Percentiles rank a stretch among this genome's conserved stretches.
Conservation (phyloP, 2,113 vertebrate genomes). For the Heloderma charlesbogerti region DNA sequence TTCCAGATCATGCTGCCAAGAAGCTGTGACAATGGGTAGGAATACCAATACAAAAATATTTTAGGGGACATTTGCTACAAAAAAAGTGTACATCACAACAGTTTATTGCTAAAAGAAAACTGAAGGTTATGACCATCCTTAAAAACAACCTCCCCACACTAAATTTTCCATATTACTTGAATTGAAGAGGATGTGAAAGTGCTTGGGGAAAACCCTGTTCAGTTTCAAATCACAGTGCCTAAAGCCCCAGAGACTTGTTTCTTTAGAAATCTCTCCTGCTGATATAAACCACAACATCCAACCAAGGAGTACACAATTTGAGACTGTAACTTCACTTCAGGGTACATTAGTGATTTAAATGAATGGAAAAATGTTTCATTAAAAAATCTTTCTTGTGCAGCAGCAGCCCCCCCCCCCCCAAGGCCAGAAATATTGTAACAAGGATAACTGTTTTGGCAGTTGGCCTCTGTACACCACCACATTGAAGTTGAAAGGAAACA, state of each 20-base stretch:
- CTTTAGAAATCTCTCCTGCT: neutral
- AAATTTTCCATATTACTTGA: neutral
- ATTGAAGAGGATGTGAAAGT: neutral
- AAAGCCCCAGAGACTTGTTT: neutral
- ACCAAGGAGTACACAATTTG: neutral
- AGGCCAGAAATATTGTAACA: no score
- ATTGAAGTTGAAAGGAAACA: no score
- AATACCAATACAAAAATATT: no score
- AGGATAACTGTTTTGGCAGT: no score
- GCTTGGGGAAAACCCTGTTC: neutral
- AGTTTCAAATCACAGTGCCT: neutral
- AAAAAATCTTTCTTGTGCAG: no score
- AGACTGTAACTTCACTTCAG: neutral
- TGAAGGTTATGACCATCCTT: neutral
- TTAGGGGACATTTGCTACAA: no score
- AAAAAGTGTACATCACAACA: neutral
- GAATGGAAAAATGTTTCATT: neutral
- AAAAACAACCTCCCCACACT: neutral
- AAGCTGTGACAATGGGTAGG: neutral
- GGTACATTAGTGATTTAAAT: neutral
- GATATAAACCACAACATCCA: neutral
- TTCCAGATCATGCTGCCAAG: neutral
- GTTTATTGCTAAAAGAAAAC: neutral
- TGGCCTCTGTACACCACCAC: no score
- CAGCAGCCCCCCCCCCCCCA: neutral